phyloP scores from a whole-genome alignment of 1,140 invertebrate species.

The Protaetia brevitarsis region DNA sequence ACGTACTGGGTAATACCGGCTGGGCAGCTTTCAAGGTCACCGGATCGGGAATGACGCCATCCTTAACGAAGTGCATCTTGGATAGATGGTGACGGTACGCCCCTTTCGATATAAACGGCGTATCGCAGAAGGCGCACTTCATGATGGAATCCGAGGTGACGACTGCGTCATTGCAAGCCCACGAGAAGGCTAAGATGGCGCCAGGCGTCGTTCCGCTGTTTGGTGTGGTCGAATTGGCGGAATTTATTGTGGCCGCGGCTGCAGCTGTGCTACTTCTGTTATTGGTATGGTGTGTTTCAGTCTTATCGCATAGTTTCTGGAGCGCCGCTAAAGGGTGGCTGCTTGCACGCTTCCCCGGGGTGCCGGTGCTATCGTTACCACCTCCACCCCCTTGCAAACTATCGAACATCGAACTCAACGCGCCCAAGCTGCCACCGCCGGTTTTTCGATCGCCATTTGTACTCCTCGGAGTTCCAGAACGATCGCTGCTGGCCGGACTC shows the following conservation, averaged over 20 bases:
- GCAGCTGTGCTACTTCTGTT: slow-evolving; percentile 43
- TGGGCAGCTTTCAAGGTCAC: slow-evolving; percentile 59
- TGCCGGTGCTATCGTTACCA: slow-evolving; percentile 50
- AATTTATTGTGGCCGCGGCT: slow-evolving; percentile 44
- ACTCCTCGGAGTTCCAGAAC: slow-evolving; percentile 66
- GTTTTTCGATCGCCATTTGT: slow-evolving; percentile 59
- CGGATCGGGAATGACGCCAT: slow-evolving; percentile 75
- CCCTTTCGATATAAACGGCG: slow-evolving; percentile 93
- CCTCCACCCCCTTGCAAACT: slow-evolving; percentile 63
- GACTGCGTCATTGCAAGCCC: slow-evolving; percentile 89
- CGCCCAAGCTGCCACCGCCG: slow-evolving; percentile 65
- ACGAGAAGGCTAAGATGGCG: slow-evolving; percentile 85
- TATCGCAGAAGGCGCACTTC: slow-evolving; percentile 96
- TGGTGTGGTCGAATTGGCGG: slow-evolving; percentile 35
- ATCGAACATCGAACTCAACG: slow-evolving; percentile 87
- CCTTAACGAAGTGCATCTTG: slow-evolving; percentile 96
- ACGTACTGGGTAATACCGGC: slow-evolving; percentile 53
- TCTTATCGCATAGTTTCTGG: slow-evolving; percentile 93
- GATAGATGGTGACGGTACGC: slow-evolving; percentile 94
- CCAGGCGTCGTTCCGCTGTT: slow-evolving; percentile 63
- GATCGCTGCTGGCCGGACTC: slow-evolving; percentile 70
- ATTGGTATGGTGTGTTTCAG: slow-evolving; percentile 66
- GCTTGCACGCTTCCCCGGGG: slow-evolving; percentile 59
- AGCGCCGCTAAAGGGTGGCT: slow-evolving; percentile 88
- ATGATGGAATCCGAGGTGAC: slow-evolving; percentile 82